Evolutionary conservation across 2,888 invertebrate genomes (phyloP).

Genomic region (Ophion costatus): DNA sequence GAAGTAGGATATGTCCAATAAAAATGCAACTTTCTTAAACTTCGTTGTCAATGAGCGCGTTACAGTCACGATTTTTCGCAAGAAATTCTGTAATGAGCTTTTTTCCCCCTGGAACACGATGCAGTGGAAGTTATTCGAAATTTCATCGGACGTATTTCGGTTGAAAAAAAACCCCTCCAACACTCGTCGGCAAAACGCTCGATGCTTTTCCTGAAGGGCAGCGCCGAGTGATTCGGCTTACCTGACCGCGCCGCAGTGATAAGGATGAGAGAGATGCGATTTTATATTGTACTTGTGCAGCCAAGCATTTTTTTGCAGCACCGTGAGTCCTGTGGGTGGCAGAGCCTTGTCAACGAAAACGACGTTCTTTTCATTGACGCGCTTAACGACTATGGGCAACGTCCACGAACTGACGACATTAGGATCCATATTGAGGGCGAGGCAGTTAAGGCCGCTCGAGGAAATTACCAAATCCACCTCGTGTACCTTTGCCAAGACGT

Average conservation of each 20-base stretch:
- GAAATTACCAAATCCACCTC: conserved; percentile 78
- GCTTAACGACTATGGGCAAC: conserved; percentile 74
- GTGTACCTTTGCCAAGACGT: conserved; percentile 69
- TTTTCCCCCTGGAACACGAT: too few relatives aligned
- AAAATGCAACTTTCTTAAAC: too few relatives aligned
- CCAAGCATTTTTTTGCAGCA: conserved; percentile 75
- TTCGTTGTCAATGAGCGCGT: too few relatives aligned
- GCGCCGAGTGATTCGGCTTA: not conserved
- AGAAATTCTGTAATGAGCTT: too few relatives aligned
- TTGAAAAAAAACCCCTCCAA: too few relatives aligned
- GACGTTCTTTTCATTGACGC: conserved; percentile 71
- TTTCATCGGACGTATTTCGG: too few relatives aligned
- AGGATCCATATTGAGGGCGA: conserved; percentile 73
- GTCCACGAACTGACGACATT: conserved; percentile 73
- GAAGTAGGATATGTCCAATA: too few relatives aligned
- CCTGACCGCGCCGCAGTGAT: conserved; percentile 44
- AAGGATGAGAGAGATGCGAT: conserved; percentile 55
- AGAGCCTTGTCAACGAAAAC: conserved; percentile 77
- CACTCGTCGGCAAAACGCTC: too few relatives aligned
- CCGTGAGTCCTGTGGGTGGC: conserved; percentile 71
- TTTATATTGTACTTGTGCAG: conserved; percentile 75
- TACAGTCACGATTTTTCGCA: too few relatives aligned
- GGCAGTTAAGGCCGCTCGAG: conserved; percentile 75
- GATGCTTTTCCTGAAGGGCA: too few relatives aligned
- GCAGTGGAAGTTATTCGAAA: too few relatives aligned